These are phyloP conservation scores for Scaptomyza polygonia DNA, from an alignment of 2,888 invertebrate species.

Conservation along the genomic window DNA sequence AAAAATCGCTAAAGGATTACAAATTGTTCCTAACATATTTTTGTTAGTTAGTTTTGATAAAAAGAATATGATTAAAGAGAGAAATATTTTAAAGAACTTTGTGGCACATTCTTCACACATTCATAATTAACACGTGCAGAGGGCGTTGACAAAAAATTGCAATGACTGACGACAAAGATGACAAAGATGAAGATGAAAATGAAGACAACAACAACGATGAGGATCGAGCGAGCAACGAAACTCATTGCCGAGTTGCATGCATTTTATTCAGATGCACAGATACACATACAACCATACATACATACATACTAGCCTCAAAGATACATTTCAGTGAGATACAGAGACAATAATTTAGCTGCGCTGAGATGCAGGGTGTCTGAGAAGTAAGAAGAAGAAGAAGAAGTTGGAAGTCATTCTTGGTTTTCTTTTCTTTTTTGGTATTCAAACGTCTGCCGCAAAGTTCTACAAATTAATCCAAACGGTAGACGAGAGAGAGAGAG, in stretches of 20 bases:
- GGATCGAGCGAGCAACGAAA: no score
- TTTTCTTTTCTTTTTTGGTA: background rate
- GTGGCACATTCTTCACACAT: slow-evolving; percentile 40
- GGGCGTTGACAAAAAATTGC: slow-evolving; percentile 61
- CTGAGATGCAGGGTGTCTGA: slow-evolving; percentile 4
- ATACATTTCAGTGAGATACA: slow-evolving; percentile 9
- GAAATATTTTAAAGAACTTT: slow-evolving; percentile 5
- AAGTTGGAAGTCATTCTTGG: slow-evolving; percentile 9
- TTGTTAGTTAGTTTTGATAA: no score
- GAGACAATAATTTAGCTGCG: slow-evolving; percentile 44
- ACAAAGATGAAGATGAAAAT: slow-evolving; percentile 13
- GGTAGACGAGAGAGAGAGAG: slow-evolving; percentile 56
- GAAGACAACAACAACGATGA: no score
- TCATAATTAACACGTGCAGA: slow-evolving; percentile 62
- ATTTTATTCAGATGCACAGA: slow-evolving; percentile 19
- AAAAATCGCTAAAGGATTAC: no score
- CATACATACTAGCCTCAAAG: no score
- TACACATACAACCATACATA: no score
- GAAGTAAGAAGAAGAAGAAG: no score
- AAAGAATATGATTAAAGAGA: background rate
- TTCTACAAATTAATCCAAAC: slow-evolving; percentile 78
- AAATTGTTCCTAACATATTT: no score
- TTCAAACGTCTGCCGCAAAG: slow-evolving; percentile 50
- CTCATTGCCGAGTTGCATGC: slow-evolving; percentile 18
- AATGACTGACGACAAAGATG: slow-evolving; percentile 27